Base-by-base conservation (phyloP, 2,888 invertebrate species). In the Erpobdella octoculata region DNA sequence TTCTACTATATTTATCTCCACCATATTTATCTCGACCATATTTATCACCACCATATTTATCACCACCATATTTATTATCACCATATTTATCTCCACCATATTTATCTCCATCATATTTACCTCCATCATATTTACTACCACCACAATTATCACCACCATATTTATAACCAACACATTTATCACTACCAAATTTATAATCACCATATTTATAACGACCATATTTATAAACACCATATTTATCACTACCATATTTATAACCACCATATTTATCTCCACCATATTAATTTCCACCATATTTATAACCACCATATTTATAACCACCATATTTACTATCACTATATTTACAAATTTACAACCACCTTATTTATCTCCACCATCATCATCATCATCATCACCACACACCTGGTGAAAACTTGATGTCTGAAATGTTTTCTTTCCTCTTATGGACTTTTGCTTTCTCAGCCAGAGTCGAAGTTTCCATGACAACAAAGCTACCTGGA, bases 401-500 rank as follows among this genome's bases (percentile, higher is more conserved):
- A 81, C 83, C 81, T 74, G 84, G 84, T 46, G 84, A 84, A 74
- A 84, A 84, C 71, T 80, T 79, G 38, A 84, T 80, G 75, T 84
- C 84, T 9, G 83, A 82, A 69, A 84, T 83, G 75, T 81, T 81
- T 72, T 83, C 80, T 70, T 82, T 81, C 35, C 84, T 78, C 76
- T 84, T 83, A 74, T 83, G 82, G 65, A 81, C 78, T n/a, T 79
- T 76, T 3, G 78, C 77, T n/a, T 83, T 78, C 58, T 81, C 81
- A 35, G 82, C 81, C 77, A 84, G 77, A 18, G 78, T 81, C 71
- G 82, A 82, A 18, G 80, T 75, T 74, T 81, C 82, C 28, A 83
- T 75, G 18, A 84, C 81, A 4, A 78, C 75, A 76, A 84, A 81
- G 75, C 83, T 83, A 1, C 84, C 83, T 83, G n/a, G n/a, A n/a